Evolutionary conservation across 2,113 vertebrate genomes (phyloP).

Genomic region (Toxotes chatareus): DNA sequence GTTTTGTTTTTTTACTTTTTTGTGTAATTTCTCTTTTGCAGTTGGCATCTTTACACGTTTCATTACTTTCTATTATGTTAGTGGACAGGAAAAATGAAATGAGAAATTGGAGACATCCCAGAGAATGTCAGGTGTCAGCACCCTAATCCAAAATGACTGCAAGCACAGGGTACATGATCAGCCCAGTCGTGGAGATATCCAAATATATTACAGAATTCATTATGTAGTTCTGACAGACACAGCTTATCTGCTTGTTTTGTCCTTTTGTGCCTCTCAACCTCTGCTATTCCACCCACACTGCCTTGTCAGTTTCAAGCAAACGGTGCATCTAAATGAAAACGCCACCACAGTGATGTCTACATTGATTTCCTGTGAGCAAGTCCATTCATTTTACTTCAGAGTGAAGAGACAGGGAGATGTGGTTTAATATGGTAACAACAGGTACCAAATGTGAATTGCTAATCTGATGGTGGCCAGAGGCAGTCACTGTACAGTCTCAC

Average conservation of each 20-base stretch:
- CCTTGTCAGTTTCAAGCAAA: conserved; percentile 4
- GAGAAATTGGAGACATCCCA: background rate
- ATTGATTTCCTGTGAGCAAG: conserved; percentile 42
- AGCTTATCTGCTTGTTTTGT: conserved; percentile 42
- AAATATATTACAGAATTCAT: conserved; percentile 4
- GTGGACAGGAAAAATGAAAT: background rate
- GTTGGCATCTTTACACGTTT: background rate
- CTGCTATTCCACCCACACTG: conserved; percentile 29
- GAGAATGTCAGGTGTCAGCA: background rate
- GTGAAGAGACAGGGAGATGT: conserved; percentile 32
- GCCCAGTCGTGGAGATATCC: background rate
- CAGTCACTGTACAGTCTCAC: conserved; percentile 13
- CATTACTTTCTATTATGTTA: background rate
- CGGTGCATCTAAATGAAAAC: conserved; percentile 46
- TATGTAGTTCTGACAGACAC: conserved; percentile 17
- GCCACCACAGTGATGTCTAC: conserved; percentile 13
- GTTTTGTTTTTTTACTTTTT: background rate
- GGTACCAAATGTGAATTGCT: conserved; percentile 41
- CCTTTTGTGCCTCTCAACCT: conserved; percentile 16
- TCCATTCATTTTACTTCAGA: conserved; percentile 35
- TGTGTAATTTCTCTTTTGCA: background rate
- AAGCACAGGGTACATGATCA: background rate
- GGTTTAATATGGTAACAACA: conserved; percentile 59
- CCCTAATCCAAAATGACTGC: conserved; percentile 11
- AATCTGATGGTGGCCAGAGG: conserved; percentile 56